Conservation (phyloP, 2,113 vertebrate genomes). For the Pseudonaja textilis region DNA sequence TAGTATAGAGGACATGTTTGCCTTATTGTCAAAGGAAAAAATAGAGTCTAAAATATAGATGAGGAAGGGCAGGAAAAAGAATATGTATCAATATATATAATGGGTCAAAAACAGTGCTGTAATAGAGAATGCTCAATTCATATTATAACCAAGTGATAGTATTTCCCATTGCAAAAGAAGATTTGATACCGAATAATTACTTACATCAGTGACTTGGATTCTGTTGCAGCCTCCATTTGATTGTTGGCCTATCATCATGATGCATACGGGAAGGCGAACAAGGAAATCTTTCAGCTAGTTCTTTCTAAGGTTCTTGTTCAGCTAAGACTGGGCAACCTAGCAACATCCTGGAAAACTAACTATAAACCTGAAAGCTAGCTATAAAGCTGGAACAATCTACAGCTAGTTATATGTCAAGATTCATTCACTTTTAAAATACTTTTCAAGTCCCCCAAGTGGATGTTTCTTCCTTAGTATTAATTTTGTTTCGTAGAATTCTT, state of each 20-base stretch:
- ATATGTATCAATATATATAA: not conserved
- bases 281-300: not conserved
- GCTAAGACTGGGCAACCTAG: too few relatives aligned
- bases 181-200: not conserved
- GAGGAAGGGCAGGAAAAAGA: not conserved
- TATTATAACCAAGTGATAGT: not conserved
- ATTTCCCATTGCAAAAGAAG: not conserved
- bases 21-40: not conserved
- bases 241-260: not conserved
- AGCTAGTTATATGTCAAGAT: not conserved
- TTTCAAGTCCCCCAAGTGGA: not conserved
- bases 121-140: not conserved
- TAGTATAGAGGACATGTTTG: not conserved
- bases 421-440: not conserved
- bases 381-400: not conserved
- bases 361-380: not conserved
- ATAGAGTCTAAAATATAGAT: not conserved
- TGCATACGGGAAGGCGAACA: not conserved
- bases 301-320: not conserved
- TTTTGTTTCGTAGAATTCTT: not conserved
- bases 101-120: not conserved
- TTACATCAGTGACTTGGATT: not conserved
- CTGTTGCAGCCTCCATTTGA: not conserved
- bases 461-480: not conserved
- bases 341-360: not conserved